Evolutionary conservation across 2,888 invertebrate genomes (phyloP).

Genomic region (Theretra japonica): DNA sequence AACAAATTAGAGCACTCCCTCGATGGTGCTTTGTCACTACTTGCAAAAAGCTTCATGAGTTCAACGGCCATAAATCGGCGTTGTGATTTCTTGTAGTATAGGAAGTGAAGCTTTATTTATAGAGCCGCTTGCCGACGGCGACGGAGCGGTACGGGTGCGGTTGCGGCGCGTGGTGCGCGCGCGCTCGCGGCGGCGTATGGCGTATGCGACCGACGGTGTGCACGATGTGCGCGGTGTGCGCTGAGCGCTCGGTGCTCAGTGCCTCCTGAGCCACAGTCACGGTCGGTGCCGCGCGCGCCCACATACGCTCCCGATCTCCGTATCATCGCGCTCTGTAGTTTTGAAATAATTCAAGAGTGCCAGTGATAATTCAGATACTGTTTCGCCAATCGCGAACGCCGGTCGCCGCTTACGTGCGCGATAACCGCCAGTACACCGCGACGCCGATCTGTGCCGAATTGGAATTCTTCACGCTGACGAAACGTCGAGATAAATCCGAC

Average conservation of each 20-base stretch:
- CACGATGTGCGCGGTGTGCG: slow-evolving; percentile 29
- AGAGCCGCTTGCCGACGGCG: slow-evolving; percentile 61
- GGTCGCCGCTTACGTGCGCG: slow-evolving; percentile 56
- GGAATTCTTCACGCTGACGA: slow-evolving; percentile 62
- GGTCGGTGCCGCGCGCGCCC: slow-evolving; percentile 60
- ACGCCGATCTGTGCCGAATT: slow-evolving; percentile 64
- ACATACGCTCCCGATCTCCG: slow-evolving; percentile 44
- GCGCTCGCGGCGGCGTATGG: slow-evolving; percentile 40
- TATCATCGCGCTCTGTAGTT: slow-evolving; percentile 61
- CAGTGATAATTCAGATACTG: slow-evolving; percentile 73
- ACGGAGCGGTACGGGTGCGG: slow-evolving; percentile 49
- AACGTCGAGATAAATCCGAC: slow-evolving; percentile 58
- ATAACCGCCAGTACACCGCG: slow-evolving; percentile 54
- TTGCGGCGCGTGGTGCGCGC: slow-evolving; percentile 36
- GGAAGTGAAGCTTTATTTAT: slow-evolving; percentile 81
- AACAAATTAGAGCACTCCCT: slow-evolving; percentile 44
- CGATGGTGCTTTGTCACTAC: slow-evolving; percentile 57
- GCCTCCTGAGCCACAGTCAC: slow-evolving; percentile 58
- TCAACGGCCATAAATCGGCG: slow-evolving; percentile 80
- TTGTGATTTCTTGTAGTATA: slow-evolving; percentile 73
- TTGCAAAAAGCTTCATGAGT: slow-evolving; percentile 73
- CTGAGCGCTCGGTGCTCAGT: slow-evolving; percentile 50
- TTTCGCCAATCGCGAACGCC: slow-evolving; percentile 69
- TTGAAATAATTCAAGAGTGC: slow-evolving; percentile 67
- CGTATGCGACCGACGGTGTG: slow-evolving; percentile 38